Evolutionary conservation across 2,113 vertebrate genomes (phyloP).

Genomic region (Solenodon paradoxus): DNA sequence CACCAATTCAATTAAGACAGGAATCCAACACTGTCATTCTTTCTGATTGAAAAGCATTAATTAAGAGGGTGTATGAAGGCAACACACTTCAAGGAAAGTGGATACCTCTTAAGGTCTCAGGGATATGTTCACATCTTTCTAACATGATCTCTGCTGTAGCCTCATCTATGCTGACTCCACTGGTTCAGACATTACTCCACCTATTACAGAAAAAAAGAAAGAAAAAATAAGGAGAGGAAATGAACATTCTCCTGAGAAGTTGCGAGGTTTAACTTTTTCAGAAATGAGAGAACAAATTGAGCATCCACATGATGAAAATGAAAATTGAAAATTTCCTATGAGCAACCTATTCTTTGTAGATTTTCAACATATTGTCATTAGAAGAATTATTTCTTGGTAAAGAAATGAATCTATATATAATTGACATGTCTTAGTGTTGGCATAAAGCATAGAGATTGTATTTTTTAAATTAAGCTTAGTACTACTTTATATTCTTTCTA

Average conservation of each 20-base stretch:
- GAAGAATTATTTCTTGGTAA: not conserved
- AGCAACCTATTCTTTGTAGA: not conserved
- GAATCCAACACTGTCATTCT: not conserved
- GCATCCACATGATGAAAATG: not conserved
- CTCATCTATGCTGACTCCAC: not conserved
- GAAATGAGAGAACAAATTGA: not conserved
- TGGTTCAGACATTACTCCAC: not conserved
- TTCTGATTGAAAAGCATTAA: conserved; percentile 43
- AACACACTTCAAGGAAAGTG: not conserved
- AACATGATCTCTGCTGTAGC: not conserved
- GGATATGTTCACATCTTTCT: not conserved
- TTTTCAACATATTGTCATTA: not conserved
- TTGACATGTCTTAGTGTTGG: not conserved
- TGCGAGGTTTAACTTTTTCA: not conserved
- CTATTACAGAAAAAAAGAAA: not conserved
- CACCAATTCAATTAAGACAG: conserved; percentile 32
- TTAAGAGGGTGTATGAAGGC: not conserved
- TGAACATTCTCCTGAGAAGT: not conserved
- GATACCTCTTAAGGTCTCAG: not conserved
- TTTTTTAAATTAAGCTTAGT: not conserved
- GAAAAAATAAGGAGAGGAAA: not conserved
- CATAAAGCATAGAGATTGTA: not conserved
- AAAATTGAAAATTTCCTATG: not conserved
- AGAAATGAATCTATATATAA: not conserved
- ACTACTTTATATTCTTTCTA: not conserved